Evolutionary conservation across 1,140 invertebrate genomes (phyloP).

Genomic region (Lutraria rhynchaena): DNA sequence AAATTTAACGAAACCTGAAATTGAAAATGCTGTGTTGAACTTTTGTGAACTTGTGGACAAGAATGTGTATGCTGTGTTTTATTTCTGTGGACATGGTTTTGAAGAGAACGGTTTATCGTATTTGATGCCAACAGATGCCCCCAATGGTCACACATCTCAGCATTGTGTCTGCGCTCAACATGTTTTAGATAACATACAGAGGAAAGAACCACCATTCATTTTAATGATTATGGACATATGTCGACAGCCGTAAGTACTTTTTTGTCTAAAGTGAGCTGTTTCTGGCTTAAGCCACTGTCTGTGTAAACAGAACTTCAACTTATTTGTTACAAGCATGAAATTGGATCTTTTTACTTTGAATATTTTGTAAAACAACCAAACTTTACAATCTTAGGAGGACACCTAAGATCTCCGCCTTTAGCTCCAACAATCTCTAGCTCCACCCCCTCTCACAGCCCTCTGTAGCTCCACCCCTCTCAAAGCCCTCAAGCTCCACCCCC

Average conservation of each 20-base stretch:
- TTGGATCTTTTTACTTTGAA: no score
- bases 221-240: constrained; percentile 83
- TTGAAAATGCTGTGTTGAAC: constrained; percentile 80
- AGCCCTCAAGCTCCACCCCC: no score
- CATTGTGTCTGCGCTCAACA: constrained; percentile 78
- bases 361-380: no score
- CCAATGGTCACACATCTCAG: constrained; percentile 77
- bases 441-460: no score
- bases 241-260: constrained; percentile 75
- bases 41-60: constrained; percentile 80
- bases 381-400: no score
- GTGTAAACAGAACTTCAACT: no score
- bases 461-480: no score
- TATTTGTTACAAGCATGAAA: no score
- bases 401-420: no score
- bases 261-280: no score
- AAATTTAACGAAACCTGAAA: constrained; percentile 82
- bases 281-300: no score
- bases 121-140: constrained; percentile 82
- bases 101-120: constrained; percentile 82
- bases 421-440: no score
- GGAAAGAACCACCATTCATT: constrained; percentile 79
- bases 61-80: constrained; percentile 83
- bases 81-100: constrained; percentile 84
- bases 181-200: constrained; percentile 77